Evolutionary conservation across 2,113 vertebrate species (phyloP).

Genomic region (Cephalopterus ornatus): DNA sequence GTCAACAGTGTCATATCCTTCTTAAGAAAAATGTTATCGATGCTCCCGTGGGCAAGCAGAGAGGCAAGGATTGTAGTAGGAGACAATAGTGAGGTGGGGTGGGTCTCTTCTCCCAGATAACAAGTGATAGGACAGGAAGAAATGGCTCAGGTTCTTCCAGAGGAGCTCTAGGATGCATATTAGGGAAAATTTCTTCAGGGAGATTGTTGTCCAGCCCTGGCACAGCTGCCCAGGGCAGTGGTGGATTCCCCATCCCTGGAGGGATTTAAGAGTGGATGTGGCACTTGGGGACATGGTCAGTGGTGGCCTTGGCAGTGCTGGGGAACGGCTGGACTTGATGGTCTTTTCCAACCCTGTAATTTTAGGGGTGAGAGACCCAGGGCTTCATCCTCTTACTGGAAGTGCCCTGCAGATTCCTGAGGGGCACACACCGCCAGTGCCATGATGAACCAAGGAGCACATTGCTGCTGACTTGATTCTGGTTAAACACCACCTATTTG

Average conservation of each 20-base stretch:
- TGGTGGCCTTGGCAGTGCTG: background rate
- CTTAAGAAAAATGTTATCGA: fast-evolving
- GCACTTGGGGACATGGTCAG: background rate
- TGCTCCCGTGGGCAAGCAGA: fast-evolving
- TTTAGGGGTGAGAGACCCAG: background rate
- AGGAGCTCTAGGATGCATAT: background rate
- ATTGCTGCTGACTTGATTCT: background rate
- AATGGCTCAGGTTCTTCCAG: background rate
- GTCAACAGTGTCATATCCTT: background rate
- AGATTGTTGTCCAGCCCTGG: background rate
- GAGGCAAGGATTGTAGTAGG: background rate
- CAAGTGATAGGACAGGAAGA: background rate
- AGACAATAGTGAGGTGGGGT: background rate
- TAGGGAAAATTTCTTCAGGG: background rate
- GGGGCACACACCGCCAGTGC: background rate
- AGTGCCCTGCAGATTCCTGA: background rate
- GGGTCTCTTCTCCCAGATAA: background rate
- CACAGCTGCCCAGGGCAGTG: background rate
- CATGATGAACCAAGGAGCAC: background rate
- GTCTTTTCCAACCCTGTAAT: background rate
- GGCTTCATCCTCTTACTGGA: background rate
- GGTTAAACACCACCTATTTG: background rate
- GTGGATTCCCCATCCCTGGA: background rate
- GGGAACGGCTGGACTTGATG: background rate
- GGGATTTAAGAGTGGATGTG: background rate